These are phyloP conservation scores for Gadus macrocephalus DNA, from an alignment of 2,113 vertebrate genomes.

Conservation along the genomic window DNA sequence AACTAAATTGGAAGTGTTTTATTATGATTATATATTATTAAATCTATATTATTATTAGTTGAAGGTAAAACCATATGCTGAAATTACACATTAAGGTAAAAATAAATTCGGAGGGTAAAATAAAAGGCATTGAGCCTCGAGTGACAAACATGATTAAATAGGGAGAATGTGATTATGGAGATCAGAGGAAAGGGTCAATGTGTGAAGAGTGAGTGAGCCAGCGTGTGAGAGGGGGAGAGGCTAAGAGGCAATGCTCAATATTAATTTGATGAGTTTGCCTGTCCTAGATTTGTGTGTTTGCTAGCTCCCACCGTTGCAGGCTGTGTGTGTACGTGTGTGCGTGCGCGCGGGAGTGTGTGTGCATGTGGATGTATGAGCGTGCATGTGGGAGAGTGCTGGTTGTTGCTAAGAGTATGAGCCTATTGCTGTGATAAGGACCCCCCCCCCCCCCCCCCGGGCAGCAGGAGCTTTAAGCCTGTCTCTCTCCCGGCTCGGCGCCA, in stretches of 20 bases:
- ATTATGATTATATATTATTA: too few species aligned
- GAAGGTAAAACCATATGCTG: too few species aligned
- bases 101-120: background rate
- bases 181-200: conserved; percentile 15
- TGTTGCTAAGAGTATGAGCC: conserved; percentile 19
- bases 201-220: too few species aligned
- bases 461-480: conserved; percentile 25
- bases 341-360: too few species aligned
- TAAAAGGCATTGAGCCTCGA: background rate
- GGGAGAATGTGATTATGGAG: conserved; percentile 41
- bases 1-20: too few species aligned
- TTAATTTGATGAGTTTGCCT: conserved; percentile 52
- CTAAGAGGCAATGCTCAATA: conserved; percentile 35
- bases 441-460: background rate
- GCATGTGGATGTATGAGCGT: background rate
- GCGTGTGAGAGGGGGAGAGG: background rate
- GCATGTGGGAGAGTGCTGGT: background rate
- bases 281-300: conserved; percentile 44
- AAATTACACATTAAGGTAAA: background rate
- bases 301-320: too few species aligned
- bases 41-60: too few species aligned
- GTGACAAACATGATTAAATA: conserved; percentile 51
- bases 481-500: background rate
- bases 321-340: conserved; percentile 11
- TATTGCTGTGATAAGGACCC: conserved; percentile 8